A percentile compares a stretch with the other conserved stretches of the same genome.
Conservation (phyloP, 2,797 vertebrate species). For the Pempheris klunzingeri region DNA sequence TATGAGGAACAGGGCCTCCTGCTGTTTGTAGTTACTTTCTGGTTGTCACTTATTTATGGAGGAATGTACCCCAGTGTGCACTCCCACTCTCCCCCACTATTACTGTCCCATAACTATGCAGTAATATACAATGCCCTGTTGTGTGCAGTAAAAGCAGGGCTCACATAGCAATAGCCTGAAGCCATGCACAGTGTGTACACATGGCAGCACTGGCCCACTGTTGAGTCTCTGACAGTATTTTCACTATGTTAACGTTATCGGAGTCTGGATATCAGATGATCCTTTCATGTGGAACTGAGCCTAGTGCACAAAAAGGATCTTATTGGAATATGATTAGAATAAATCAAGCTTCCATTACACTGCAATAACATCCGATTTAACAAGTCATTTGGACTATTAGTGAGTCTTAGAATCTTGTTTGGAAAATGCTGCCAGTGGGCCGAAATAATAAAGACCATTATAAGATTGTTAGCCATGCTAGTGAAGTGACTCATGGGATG, state of each 20-base stretch:
- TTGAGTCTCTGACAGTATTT: conserved; percentile 31
- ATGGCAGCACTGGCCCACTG: conserved; percentile 35
- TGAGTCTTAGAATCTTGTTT: conserved; percentile 23
- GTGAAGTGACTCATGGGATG: no score
- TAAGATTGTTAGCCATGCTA: conserved; percentile 1
- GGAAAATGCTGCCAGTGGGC: conserved; percentile 5
- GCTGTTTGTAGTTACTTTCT: conserved; percentile 69
- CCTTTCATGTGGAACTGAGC: conserved; percentile 55
- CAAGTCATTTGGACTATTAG: conserved; percentile 14
- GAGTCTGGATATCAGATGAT: conserved; percentile 53
- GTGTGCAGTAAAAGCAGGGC: conserved; percentile 68
- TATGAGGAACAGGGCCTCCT: conserved; percentile 44
- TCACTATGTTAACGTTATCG: conserved; percentile 56
- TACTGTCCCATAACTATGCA: conserved; percentile 72
- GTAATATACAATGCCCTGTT: conserved; percentile 74
- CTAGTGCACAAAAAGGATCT: conserved; percentile 33
- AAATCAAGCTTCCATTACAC: conserved; percentile 24
- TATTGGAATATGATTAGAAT: conserved; percentile 60
- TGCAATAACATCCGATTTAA: conserved; percentile 28
- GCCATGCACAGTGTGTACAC: conserved; percentile 54
- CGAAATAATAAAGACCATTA: conserved; percentile 26
- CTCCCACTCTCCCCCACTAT: conserved; percentile 71
- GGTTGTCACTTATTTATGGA: conserved; percentile 78
- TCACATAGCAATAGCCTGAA: conserved; percentile 55
- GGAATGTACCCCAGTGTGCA: conserved; percentile 74